phyloP scores from a whole-genome alignment of 2,888 invertebrate species.

The Dolichopus griseipennis region DNA sequence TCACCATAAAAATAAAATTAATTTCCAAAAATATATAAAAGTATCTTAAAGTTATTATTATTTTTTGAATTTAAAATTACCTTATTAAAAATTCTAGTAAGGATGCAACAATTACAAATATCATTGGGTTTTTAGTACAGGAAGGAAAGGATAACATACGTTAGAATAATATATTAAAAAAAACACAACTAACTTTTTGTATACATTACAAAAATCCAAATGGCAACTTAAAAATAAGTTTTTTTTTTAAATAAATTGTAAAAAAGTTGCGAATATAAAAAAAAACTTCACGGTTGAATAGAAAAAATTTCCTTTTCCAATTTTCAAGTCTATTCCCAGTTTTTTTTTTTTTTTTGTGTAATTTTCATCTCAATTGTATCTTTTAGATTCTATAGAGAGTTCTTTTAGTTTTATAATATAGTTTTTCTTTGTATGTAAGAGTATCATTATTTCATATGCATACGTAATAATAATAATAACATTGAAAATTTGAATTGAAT shows the following conservation, averaged over 20 bases:
- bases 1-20: too few species aligned
- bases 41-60: not conserved
- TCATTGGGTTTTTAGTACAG: not conserved
- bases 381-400: not conserved
- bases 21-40: not conserved
- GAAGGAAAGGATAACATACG: not conserved
- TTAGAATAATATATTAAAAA: not conserved
- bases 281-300: not conserved
- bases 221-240: not conserved
- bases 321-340: not conserved
- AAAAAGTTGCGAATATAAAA: not conserved
- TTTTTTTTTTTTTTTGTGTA: not conserved
- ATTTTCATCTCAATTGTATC: not conserved
- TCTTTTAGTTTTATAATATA: not conserved
- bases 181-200: not conserved
- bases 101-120: conserved; percentile 5
- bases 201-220: not conserved
- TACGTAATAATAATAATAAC: not conserved
- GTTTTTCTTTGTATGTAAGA: not conserved
- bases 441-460: not conserved
- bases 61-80: not conserved
- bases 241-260: not conserved
- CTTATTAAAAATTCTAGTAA: conserved; percentile 1
- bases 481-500: too few species aligned
- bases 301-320: conserved; percentile 6